Conservation (phyloP, 2,797 vertebrate genomes). For the Morelia viridis region DNA sequence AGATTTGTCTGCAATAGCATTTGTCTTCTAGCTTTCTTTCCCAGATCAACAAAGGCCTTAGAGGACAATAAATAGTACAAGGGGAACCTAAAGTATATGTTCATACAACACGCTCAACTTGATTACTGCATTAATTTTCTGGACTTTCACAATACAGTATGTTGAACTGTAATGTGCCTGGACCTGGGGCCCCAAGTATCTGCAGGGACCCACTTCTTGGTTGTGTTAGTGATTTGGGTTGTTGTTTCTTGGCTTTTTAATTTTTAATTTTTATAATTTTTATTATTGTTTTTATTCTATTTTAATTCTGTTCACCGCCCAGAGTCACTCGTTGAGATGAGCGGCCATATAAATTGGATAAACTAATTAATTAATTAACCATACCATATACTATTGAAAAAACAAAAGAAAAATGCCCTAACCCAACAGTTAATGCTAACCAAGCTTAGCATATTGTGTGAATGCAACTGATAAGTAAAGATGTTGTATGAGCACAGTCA, state of each 20-base stretch:
- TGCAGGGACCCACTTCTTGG: not conserved
- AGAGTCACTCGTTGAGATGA: not conserved
- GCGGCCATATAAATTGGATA: not conserved
- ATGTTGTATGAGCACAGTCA: not conserved
- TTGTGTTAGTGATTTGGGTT: not conserved
- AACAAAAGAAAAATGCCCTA: not conserved
- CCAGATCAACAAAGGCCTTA: not conserved
- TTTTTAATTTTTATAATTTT: not conserved
- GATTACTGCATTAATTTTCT: not conserved
- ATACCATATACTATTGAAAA: not conserved
- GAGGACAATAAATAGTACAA: not conserved
- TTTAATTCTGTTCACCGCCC: not conserved
- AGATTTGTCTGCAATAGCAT: not conserved
- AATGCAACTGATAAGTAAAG: not conserved
- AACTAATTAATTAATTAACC: not conserved
- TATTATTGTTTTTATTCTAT: not conserved
- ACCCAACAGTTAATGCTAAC: not conserved
- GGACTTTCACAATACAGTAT: not conserved
- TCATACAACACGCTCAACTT: not conserved
- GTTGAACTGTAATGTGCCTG: not conserved
- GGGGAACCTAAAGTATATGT: not conserved
- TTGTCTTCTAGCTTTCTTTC: not conserved
- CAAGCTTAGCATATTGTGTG: not conserved
- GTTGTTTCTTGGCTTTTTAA: not conserved
- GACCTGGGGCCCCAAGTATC: not conserved